Base-by-base conservation (phyloP, 2,797 vertebrate species). In the Thalassophryne amazonica region DNA sequence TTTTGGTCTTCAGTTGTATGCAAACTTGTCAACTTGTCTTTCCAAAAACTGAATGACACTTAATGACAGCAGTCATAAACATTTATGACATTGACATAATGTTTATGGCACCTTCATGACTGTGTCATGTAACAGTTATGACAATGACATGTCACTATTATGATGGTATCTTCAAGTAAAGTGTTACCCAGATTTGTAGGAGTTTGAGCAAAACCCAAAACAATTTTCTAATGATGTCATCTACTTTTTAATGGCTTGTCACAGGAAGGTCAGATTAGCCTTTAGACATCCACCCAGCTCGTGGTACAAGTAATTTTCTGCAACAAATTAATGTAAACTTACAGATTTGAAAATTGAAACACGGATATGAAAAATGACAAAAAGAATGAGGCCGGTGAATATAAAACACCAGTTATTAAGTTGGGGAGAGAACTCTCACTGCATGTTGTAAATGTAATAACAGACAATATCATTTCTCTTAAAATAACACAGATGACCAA, bases 401-500 rank as follows among this genome's bases (percentile, higher is more conserved):
- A n/a, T 21, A 33, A 49, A 41, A 42, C 31, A 21, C 6, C 8
- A 39, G 16, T 53, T 34, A 41, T 49, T 39, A 40, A 41, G 5
- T 19, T n/a, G 18, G 13, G n/a, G 14, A 29, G n/a, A 27, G 14
- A 32, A 38, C 30, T 37, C 20, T 18, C 2, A 32, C 32, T 41
- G 69, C 33, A 50, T 31, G 33, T 22, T 39, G 28, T 35, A 34
- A 60, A 50, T 8, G 19, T 38, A 28, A 63, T 48, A 63, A 28
- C 8, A 21, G 4, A 52, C 10, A 41, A 15, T 2, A 31, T 2
- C 11, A 11, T n/a, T 25, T 34, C 27, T 40, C 28, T 53, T 31
- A 17, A 58, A 36, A 43, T 25, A 46, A 17, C 15, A 53, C 10
- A 10, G 57, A 50, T 22, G 37, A 31, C 29, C 16, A 34, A 34